phyloP scores from a whole-genome alignment of 2,888 invertebrate genomes.

The Drosophila flavopinicola region DNA sequence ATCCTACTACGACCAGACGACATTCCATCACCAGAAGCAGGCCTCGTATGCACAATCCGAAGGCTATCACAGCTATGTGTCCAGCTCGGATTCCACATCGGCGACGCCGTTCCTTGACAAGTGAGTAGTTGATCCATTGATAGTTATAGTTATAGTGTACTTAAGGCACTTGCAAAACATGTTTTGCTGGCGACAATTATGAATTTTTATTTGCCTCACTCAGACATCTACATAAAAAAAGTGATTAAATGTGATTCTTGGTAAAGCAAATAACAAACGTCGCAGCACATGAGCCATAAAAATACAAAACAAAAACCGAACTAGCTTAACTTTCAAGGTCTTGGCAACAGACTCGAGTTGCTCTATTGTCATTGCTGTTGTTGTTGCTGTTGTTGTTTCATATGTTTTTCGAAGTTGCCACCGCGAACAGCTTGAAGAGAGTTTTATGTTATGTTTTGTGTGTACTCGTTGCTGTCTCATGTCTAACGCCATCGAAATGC shows the following conservation, averaged over 20 bases:
- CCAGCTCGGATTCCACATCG: conserved; percentile 90
- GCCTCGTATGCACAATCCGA: conserved; percentile 92
- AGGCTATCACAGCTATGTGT: conserved; percentile 92
- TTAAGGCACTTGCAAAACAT: conserved; percentile 43
- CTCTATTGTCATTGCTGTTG: conserved; percentile 48
- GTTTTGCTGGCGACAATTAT: conserved; percentile 69
- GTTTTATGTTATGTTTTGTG: conserved; percentile 29
- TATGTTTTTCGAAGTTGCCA: conserved; percentile 40
- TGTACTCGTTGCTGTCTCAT: conserved; percentile 33
- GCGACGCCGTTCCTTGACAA: conserved; percentile 92
- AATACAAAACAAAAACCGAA: conserved; percentile 44
- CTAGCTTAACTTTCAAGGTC: conserved; percentile 76
- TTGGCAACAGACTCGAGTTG: conserved; percentile 53
- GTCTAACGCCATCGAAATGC: conserved; percentile 65
- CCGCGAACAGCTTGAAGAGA: conserved; percentile 44
- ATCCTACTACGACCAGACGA: conserved; percentile 86
- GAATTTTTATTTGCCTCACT: conserved; percentile 52
- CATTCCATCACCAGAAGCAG: conserved; percentile 89
- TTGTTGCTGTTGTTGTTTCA: conserved; percentile 14
- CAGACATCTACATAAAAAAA: conserved; percentile 40
- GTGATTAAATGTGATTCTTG: conserved; percentile 73
- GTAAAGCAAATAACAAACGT: conserved; percentile 60
- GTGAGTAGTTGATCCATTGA: conserved; percentile 74
- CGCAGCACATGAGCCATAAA: conserved; percentile 58
- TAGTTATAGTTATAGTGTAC: neutral